These are phyloP conservation scores for Atta colombica DNA, from an alignment of 1,140 invertebrate genomes.

Conservation along the genomic window DNA sequence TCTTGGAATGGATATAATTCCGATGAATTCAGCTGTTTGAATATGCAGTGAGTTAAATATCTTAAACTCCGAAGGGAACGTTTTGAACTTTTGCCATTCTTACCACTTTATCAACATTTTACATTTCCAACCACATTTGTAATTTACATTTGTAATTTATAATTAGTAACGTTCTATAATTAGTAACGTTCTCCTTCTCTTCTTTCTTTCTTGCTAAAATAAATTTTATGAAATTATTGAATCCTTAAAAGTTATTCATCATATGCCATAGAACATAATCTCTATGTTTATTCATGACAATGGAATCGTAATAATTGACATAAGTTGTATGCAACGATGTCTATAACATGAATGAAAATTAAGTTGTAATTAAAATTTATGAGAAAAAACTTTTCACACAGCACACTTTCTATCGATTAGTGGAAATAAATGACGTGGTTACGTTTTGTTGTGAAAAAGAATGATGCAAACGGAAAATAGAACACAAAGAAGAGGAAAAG, in stretches of 20 bases:
- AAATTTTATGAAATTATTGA: not conserved
- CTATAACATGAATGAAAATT: not conserved
- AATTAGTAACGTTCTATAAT: constrained; percentile 13
- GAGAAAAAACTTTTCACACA: not conserved
- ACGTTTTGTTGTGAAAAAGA: not conserved
- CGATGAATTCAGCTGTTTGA: constrained; percentile 5
- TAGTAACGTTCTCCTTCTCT: not conserved
- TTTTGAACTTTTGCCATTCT: not conserved
- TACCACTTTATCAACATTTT: not conserved
- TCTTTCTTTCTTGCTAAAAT: not conserved
- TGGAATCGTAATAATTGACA: not conserved
- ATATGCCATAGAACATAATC: not conserved
- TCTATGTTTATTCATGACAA: constrained; percentile 22
- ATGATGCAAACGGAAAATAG: not conserved
- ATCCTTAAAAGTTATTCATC: not conserved
- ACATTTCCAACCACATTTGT: not conserved
- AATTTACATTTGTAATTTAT: constrained; percentile 18
- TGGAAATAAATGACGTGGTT: not conserved
- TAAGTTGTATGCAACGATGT: not conserved
- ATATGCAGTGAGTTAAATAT: not conserved
- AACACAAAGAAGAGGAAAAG: not conserved
- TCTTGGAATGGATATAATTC: constrained; percentile 3
- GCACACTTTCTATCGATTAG: not conserved
- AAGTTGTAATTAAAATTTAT: constrained; percentile 7
- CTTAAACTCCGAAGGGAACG: not conserved